Percentiles rank a stretch among this genome's conserved stretches.
Evolutionary conservation across 2,888 invertebrate species (phyloP).

Genomic region (Limnephilus auricula): DNA sequence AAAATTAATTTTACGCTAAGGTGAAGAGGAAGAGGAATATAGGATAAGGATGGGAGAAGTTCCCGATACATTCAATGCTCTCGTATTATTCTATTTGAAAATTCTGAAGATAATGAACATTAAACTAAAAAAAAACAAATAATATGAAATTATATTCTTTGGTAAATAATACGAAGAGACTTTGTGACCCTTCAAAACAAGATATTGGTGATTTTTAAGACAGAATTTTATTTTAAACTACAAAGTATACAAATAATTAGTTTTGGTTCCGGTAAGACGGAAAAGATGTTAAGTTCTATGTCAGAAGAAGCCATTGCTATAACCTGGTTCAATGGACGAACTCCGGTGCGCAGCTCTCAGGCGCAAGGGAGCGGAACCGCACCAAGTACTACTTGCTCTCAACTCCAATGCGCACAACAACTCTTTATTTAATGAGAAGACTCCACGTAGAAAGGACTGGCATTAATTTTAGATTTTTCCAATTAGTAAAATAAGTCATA

Average conservation of each 20-base stretch:
- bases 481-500: too few species aligned
- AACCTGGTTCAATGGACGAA: slow-evolving; percentile 41
- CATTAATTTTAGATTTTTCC: not conserved
- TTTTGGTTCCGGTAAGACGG: not conserved
- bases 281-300: not conserved
- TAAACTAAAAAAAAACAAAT: not conserved
- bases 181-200: not conserved
- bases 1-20: too few species aligned
- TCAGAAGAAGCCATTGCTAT: not conserved
- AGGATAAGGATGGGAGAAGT: too few species aligned
- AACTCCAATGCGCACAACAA: not conserved
- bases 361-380: slow-evolving; percentile 26
- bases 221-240: not conserved
- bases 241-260: not conserved
- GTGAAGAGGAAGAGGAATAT: too few species aligned
- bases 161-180: not conserved
- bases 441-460: not conserved
- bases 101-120: not conserved
- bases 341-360: not conserved
- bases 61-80: too few species aligned
- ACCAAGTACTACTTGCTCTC: slow-evolving; percentile 19
- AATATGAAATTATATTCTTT: not conserved
- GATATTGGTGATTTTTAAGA: not conserved
- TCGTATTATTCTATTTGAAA: too few species aligned
- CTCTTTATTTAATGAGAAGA: not conserved